Base-by-base conservation (phyloP, 2,797 vertebrate genomes). In the Atherinosoma microstoma region DNA sequence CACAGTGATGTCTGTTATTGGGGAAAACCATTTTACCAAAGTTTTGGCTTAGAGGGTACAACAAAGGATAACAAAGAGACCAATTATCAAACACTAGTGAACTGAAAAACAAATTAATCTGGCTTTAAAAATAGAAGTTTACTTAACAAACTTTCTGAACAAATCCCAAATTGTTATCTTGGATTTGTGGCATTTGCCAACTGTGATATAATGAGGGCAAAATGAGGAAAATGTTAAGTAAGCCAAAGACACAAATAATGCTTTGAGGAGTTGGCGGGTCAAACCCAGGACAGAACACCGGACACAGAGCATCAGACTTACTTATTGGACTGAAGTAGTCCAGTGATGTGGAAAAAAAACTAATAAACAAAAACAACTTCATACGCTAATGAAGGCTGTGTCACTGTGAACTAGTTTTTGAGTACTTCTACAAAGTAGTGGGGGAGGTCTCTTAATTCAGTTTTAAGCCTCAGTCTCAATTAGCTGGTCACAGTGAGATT, bases 401-500 rank as follows among this genome's bases (percentile, higher is more conserved):
- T 18, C n/a, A 36, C 7, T 56, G 24, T 29, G 6, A 29, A 13
- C 54, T 56, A 29, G 27, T 56, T 29, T 30, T 56, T 13, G 22
- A 56, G 13, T 18, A 56, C 15, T 56, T 32, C 53, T 56, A 56
- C 53, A 1, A 13, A 7, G 27, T 18, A 3, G 5, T 8, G 22
- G 15, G 20, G 6, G 18, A 42, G 1, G 27, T 29, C 13, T 42
- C 24, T 57, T 40, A 40, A 29, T 22, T 57, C 64, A 29, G 18
- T 40, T 56, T 40, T 6, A 67, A 57, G 18, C 22, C 24, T 56
- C 16, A 11, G 16, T 10, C 8, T 5, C 13, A 27, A 35, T 64
- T 30, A 67, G 40, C 36, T 42, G 27, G 11, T 67, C 64, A 56
- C 27, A 49, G 45, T n/a, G 20, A 30, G 54, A 29, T 56, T 29